Evolutionary conservation across 2,888 invertebrate species (phyloP).

Genomic region (Aelia acuminata): DNA sequence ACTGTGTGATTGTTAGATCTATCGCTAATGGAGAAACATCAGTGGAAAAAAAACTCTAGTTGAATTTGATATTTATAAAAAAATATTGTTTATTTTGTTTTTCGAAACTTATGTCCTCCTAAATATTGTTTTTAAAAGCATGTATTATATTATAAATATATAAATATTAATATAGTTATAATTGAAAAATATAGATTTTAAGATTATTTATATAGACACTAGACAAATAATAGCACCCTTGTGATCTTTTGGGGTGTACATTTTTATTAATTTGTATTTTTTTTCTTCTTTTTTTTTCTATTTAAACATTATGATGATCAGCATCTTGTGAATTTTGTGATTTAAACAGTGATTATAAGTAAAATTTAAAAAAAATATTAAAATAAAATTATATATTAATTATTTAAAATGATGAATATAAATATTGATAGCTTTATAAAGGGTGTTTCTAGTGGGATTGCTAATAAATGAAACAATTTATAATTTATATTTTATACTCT

Average conservation of each 20-base stretch:
- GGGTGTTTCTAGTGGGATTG: constrained; percentile 58
- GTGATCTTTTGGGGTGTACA: constrained; percentile 58
- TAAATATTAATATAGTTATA: constrained; percentile 61
- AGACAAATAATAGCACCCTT: constrained; percentile 59
- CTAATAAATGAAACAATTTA: constrained; percentile 55
- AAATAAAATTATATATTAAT: constrained; percentile 54
- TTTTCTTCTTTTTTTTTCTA: constrained; percentile 24
- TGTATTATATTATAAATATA: constrained; percentile 61
- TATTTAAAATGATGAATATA: constrained; percentile 51
- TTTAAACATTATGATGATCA: constrained; percentile 50
- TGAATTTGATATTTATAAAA: constrained; percentile 60
- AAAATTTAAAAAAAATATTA: constrained; percentile 52
- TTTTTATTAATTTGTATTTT: constrained; percentile 56
- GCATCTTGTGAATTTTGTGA: constrained; percentile 57
- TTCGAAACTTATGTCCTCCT: constrained; percentile 55
- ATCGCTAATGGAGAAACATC: constrained; percentile 57
- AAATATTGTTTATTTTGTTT: constrained; percentile 57
- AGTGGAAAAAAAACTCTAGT: constrained; percentile 58
- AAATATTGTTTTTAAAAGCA: constrained; percentile 59
- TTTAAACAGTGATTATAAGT: constrained; percentile 55
- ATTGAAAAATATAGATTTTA: constrained; percentile 51
- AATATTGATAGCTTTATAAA: constrained; percentile 53
- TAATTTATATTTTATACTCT: constrained; percentile 59
- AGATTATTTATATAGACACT: constrained; percentile 58
- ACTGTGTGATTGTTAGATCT: constrained; percentile 59